A percentile compares a stretch with the other conserved stretches of the same genome.
Conservation (phyloP, 2,113 vertebrate species). For the Eubucco bourcierii region DNA sequence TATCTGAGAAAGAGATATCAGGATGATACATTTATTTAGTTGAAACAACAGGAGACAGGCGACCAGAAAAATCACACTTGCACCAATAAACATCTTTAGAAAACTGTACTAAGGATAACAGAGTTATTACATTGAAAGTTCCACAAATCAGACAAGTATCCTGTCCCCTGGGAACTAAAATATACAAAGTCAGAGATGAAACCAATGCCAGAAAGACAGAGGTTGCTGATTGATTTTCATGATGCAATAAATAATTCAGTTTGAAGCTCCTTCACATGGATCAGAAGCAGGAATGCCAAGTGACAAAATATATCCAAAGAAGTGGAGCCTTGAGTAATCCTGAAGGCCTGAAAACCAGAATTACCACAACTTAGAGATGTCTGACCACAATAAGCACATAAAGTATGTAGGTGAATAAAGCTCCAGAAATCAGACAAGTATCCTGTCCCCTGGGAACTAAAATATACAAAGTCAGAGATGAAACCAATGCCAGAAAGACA, state of each 20-base stretch:
- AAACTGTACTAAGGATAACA: not conserved
- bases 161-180: not conserved
- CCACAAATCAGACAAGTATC: not conserved
- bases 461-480: not conserved
- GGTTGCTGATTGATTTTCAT: not conserved
- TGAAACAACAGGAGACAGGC: not conserved
- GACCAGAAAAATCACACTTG: not conserved
- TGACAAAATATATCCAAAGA: not conserved
- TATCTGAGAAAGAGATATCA: not conserved
- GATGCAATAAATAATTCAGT: not conserved
- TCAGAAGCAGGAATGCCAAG: not conserved
- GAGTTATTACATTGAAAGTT: not conserved
- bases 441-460: not conserved
- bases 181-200: not conserved
- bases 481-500: not conserved
- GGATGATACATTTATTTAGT: not conserved
- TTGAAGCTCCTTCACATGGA: rapidly evolving
- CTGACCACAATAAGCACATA: not conserved
- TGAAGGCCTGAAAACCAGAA: no score
- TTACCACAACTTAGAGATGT: no score
- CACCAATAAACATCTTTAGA: not conserved
- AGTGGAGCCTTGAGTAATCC: not conserved
- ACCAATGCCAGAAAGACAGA: not conserved
- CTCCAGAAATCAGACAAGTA: no score
- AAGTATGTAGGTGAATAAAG: not conserved